A percentile compares a stretch with the other conserved stretches of the same genome.
Conservation (phyloP, 2,797 vertebrate genomes). For the Valencia hispanica region DNA sequence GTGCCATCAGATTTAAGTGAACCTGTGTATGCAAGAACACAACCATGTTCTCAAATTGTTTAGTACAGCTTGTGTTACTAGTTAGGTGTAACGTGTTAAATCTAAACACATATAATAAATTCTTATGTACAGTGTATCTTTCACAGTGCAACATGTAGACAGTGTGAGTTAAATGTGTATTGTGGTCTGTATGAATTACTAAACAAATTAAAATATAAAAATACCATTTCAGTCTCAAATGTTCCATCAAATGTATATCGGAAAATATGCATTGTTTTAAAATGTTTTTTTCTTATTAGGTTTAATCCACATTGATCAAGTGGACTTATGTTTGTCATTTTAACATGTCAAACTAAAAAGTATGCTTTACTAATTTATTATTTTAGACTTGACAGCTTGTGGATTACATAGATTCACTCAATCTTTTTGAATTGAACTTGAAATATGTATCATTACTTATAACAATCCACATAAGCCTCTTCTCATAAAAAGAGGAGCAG, state of each 20-base stretch:
- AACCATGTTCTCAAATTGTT: constrained; percentile 34
- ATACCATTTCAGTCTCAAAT: not conserved
- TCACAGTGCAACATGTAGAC: constrained; percentile 56
- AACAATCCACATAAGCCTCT: not conserved
- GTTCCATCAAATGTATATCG: not conserved
- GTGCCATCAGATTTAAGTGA: constrained; percentile 51
- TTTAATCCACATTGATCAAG: too few relatives aligned
- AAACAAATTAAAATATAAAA: constrained; percentile 41
- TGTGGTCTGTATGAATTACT: constrained; percentile 52
- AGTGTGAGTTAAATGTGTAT: constrained; percentile 57
- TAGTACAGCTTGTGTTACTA: constrained; percentile 49
- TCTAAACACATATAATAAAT: constrained; percentile 50
- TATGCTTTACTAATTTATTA: not conserved
- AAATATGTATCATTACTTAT: not conserved
- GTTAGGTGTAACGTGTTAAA: constrained; percentile 46
- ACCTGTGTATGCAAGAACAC: constrained; percentile 19
- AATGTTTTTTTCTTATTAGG: too few relatives aligned
- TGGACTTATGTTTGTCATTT: too few relatives aligned
- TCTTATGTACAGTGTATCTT: constrained; percentile 68
- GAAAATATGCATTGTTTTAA: not conserved
- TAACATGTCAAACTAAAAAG: not conserved
- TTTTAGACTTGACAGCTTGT: not conserved
- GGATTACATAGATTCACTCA: not conserved
- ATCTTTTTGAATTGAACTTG: not conserved
- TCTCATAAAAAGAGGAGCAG: not conserved